Conservation (phyloP, 2,797 vertebrate species). For the Merluccius polli region DNA sequence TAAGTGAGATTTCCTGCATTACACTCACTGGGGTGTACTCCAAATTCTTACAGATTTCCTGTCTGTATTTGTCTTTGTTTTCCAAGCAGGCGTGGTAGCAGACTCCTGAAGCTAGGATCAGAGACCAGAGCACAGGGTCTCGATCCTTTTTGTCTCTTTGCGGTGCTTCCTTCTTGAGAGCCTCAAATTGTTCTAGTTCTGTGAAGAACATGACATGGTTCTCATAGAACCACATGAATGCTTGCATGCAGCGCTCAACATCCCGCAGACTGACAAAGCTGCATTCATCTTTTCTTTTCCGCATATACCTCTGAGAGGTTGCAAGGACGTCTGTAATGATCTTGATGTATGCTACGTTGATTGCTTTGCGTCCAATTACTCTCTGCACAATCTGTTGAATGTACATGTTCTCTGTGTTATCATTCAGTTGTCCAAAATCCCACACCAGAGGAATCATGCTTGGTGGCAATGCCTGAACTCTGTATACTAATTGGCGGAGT, state of each 20-base stretch:
- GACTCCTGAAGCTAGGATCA: conserved; percentile 85
- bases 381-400: conserved; percentile 91
- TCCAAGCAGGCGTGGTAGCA: conserved; percentile 94
- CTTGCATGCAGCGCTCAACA: conserved; percentile 89
- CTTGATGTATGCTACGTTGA: conserved; percentile 14
- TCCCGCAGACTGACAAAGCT: conserved; percentile 94
- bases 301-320: conserved; percentile 87
- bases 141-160: conserved; percentile 20
- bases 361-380: conserved; percentile 52
- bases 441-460: conserved; percentile 94
- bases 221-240: conserved; percentile 85
- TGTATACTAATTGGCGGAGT: conserved; percentile 93
- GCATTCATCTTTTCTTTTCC: conserved; percentile 79
- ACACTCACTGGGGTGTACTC: conserved; percentile 63
- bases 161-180: conserved; percentile 23
- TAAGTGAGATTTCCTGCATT: conserved; percentile 79
- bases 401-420: conserved; percentile 82
- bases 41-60: conserved; percentile 58
- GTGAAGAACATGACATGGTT: conserved; percentile 69
- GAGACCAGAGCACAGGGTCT: conserved; percentile 79
- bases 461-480: conserved; percentile 91
- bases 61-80: conserved; percentile 77
- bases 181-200: conserved; percentile 62
- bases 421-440: conserved; percentile 94
- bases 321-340: conserved; percentile 78